These are phyloP conservation scores for Ennomos erosarius DNA, from an alignment of 2,888 invertebrate genomes.

Conservation along the genomic window DNA sequence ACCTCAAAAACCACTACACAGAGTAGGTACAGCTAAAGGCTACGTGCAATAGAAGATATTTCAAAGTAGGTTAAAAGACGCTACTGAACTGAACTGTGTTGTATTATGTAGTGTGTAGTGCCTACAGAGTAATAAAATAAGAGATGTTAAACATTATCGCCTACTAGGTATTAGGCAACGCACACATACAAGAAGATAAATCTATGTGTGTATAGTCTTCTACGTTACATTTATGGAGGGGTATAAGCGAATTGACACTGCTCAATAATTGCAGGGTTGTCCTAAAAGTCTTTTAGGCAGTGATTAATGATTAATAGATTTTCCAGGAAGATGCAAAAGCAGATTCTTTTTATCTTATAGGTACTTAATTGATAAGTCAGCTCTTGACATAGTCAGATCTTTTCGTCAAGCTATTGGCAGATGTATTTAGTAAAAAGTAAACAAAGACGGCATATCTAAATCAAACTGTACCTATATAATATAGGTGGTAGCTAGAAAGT, in stretches of 20 bases:
- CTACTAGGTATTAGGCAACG: constrained; percentile 37
- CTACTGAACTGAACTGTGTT: background rate
- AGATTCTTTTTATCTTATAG: no score
- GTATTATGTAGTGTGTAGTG: background rate
- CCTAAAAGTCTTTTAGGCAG: constrained; percentile 3
- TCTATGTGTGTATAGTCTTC: constrained; percentile 40
- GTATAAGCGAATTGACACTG: constrained; percentile 66
- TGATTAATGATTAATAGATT: no score
- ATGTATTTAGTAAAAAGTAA: no score
- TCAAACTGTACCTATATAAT: no score
- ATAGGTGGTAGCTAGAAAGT: no score
- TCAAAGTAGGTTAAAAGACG: constrained; percentile 6
- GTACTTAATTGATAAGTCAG: no score
- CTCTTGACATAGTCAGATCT: no score
- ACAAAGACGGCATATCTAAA: no score
- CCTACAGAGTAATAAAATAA: constrained; percentile 36
- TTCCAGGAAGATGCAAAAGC: no score
- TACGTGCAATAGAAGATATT: background rate
- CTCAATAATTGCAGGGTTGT: constrained; percentile 60
- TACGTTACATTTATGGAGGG: constrained; percentile 36
- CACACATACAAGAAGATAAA: constrained; percentile 43
- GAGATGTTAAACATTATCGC: constrained; percentile 40
- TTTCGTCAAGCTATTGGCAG: no score
- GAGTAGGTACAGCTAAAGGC: background rate
- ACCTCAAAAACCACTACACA: background rate